These are phyloP conservation scores for Pachliopta kotzebuea DNA, from an alignment of 2,888 invertebrate genomes.

Conservation along the genomic window DNA sequence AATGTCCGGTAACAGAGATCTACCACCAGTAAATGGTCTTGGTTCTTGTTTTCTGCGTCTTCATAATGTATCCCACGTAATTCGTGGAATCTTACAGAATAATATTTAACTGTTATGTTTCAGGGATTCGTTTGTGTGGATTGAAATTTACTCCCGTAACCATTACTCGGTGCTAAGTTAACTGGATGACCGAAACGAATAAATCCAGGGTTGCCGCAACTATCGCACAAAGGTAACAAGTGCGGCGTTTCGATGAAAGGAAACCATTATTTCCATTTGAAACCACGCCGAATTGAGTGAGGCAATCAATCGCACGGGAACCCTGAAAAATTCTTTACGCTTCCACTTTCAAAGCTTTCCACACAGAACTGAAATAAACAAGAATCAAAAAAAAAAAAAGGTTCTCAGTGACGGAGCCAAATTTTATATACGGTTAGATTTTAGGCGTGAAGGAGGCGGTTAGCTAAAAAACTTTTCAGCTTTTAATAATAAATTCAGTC, in stretches of 20 bases:
- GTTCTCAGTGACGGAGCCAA: constrained; percentile 4
- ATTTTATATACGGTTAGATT: constrained; percentile 10
- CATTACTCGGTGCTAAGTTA: background rate
- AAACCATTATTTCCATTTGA: constrained; percentile 22
- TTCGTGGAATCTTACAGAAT: too few relatives aligned
- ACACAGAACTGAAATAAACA: constrained; percentile 26
- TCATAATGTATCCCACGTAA: too few relatives aligned
- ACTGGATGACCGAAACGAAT: constrained; percentile 3
- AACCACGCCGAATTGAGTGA: constrained; percentile 22
- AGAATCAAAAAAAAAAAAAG: constrained; percentile 14
- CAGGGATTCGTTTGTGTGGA: too few relatives aligned
- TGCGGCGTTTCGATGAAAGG: constrained; percentile 16
- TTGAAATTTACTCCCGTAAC: too few relatives aligned
- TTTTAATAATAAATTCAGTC: too few relatives aligned
- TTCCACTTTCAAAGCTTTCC: constrained; percentile 17
- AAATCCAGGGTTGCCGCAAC: background rate
- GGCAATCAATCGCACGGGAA: constrained; percentile 28
- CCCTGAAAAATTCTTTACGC: constrained; percentile 22
- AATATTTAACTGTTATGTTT: too few relatives aligned
- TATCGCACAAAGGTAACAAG: constrained; percentile 2
- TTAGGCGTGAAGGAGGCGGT: background rate
- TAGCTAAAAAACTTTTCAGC: too few relatives aligned
- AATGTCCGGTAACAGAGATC: too few relatives aligned
- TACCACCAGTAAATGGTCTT: too few relatives aligned
- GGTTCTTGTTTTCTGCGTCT: too few relatives aligned